Evolutionary conservation across 1,140 invertebrate species (phyloP), one percentile per base, ranked within the genome.

Genomic region (Drosophila lowei): DNA sequence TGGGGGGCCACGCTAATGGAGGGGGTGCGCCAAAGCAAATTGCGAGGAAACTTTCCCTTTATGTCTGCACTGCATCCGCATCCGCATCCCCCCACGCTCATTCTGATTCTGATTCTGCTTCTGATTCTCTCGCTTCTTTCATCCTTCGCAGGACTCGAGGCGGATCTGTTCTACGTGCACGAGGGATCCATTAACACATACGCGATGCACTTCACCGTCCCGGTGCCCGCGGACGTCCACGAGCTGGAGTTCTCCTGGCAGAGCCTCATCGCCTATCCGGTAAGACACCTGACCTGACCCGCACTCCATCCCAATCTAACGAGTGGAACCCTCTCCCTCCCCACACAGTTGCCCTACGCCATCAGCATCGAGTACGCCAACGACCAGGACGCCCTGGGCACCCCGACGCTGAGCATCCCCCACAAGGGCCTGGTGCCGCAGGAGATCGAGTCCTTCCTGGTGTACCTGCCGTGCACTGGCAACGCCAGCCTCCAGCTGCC

Each of bases 171-270:
- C 92, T 84, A 97, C 91, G 96, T 98, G 5, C 92, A 95, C 60
- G 95, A 97, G 80, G 97, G 97, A 43, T 95, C 96, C 54, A 95
- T 98, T 80, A 98, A 98, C 92, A 95, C 95, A 30, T 98, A 98
- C 90, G 97, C 97, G 5, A 96, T 97, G 91, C 95, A 95, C 83
- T 98, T 98, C 91, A 94, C 95, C 44, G 95, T 98, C 2, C 95
- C 95, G 2, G 95, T 98, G 42, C 95, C 95, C 11, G 94, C 96
- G 2, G 94, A 96, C 79, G 94, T 97, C 38, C 94, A 95, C 8
- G 95, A 97, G 78, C 93, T 98, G 58, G 95, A 96, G 91, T 98
- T 98, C 92, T 96, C 95, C 65, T 97, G 96, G 96, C 95, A 97
- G 79, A 95, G 95, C 72, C 92, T 96, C n/a, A 92, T 93, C 75